Conservation (phyloP, 2,797 vertebrate genomes). For the Siniperca scherzeri region DNA sequence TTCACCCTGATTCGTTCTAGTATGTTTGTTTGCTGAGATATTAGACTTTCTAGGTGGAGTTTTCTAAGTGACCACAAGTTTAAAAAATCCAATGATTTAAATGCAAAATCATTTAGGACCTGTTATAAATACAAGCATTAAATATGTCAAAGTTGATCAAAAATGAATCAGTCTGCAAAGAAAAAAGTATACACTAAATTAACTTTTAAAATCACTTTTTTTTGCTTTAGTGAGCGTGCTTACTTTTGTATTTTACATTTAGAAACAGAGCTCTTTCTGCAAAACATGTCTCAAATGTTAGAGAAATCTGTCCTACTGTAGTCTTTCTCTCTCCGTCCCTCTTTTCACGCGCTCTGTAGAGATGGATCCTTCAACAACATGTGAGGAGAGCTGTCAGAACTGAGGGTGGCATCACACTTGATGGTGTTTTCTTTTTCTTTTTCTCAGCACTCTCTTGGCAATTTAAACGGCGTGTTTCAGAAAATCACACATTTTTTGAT, state of each 20-base stretch:
- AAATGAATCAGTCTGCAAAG: no score
- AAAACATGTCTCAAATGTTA: background rate
- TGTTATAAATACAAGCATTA: background rate
- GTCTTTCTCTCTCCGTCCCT: background rate
- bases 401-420: conserved; percentile 58
- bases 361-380: conserved; percentile 34
- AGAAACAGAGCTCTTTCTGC: background rate
- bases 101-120: background rate
- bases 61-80: background rate
- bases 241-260: conserved; percentile 6
- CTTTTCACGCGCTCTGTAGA: conserved; percentile 17
- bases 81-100: background rate
- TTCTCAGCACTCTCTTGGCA: background rate
- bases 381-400: conserved; percentile 51
- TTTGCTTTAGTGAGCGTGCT: background rate
- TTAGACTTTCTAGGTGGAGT: background rate
- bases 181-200: background rate
- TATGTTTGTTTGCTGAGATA: background rate
- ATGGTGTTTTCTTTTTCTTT: conserved; percentile 40
- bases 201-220: background rate
- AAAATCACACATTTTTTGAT: conserved; percentile 54
- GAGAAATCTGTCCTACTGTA: background rate
- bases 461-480: conserved; percentile 30
- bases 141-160: background rate
- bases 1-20: background rate